phyloP scores from a whole-genome alignment of 2,888 invertebrate species.

The Opisthograptis luteolata region DNA sequence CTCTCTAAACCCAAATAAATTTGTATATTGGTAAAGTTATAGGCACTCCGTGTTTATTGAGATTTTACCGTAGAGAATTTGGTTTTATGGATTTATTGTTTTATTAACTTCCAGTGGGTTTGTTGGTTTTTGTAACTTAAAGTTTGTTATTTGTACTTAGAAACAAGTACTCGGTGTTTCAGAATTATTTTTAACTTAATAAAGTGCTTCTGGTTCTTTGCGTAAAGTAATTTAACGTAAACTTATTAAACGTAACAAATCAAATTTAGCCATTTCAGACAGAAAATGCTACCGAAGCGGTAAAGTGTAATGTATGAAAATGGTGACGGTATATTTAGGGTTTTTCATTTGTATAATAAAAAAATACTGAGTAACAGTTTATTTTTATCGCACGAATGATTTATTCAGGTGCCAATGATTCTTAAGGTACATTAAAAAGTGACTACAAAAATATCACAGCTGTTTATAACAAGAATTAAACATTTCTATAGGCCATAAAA shows the following conservation, averaged over 20 bases:
- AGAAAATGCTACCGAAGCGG: too few species aligned
- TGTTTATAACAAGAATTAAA: not conserved
- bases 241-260: too few species aligned
- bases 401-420: too few species aligned
- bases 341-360: not conserved
- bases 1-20: slow-evolving; percentile 28
- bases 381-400: too few species aligned
- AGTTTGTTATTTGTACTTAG: not conserved
- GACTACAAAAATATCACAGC: not conserved
- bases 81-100: slow-evolving; percentile 17
- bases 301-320: too few species aligned
- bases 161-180: not conserved
- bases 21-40: slow-evolving; percentile 35
- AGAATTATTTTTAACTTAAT: not conserved
- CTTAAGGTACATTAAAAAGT: too few species aligned
- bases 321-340: not conserved
- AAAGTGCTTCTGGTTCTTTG: not conserved
- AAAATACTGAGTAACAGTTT: too few species aligned
- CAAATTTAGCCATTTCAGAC: too few species aligned
- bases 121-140: slow-evolving; percentile 1
- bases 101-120: slow-evolving; percentile 8
- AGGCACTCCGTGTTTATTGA: slow-evolving; percentile 21
- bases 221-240: not conserved
- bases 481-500: slow-evolving; percentile 11
- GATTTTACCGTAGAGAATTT: slow-evolving; percentile 21